Evolutionary conservation across 2,888 invertebrate genomes (phyloP).

Genomic region (Molorchus minor): DNA sequence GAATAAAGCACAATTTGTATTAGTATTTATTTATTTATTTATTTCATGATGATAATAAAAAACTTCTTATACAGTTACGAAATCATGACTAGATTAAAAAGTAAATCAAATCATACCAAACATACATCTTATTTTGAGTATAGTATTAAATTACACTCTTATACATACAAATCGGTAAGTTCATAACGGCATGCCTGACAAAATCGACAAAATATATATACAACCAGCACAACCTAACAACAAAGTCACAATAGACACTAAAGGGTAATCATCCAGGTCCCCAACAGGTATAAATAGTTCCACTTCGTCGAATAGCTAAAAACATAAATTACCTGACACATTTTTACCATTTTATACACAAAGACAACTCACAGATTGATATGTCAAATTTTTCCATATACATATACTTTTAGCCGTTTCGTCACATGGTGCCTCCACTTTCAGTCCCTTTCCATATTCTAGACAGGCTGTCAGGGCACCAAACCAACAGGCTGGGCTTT

Average conservation of each 20-base stretch:
- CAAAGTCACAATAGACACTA: slow-evolving; percentile 60
- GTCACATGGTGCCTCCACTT: slow-evolving; percentile 59
- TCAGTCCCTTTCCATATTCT: slow-evolving; percentile 52
- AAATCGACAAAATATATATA: slow-evolving; percentile 61
- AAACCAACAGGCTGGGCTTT: slow-evolving; percentile 56
- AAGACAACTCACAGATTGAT: slow-evolving; percentile 61
- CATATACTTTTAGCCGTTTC: slow-evolving; percentile 49
- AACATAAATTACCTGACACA: slow-evolving; percentile 25
- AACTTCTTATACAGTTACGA: too few relatives aligned
- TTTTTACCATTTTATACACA: neutral
- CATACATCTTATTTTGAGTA: neutral
- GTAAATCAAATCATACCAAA: too few relatives aligned
- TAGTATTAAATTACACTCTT: neutral
- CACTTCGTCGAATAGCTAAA: slow-evolving; percentile 58
- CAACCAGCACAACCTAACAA: slow-evolving; percentile 63
- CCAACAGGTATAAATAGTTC: slow-evolving; percentile 62
- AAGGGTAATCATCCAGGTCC: slow-evolving; percentile 61
- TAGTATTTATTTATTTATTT: too few relatives aligned
- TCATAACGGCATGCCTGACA: slow-evolving; percentile 50
- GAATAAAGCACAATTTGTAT: too few relatives aligned
- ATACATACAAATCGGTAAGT: neutral
- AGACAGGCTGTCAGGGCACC: slow-evolving; percentile 50
- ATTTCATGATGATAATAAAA: too few relatives aligned
- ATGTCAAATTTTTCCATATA: slow-evolving; percentile 61
- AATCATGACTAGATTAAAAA: too few relatives aligned